A percentile compares a stretch with the other conserved stretches of the same genome.
These are phyloP conservation scores for Odontothrips loti DNA, from an alignment of 2,888 invertebrate genomes.

Conservation along the genomic window DNA sequence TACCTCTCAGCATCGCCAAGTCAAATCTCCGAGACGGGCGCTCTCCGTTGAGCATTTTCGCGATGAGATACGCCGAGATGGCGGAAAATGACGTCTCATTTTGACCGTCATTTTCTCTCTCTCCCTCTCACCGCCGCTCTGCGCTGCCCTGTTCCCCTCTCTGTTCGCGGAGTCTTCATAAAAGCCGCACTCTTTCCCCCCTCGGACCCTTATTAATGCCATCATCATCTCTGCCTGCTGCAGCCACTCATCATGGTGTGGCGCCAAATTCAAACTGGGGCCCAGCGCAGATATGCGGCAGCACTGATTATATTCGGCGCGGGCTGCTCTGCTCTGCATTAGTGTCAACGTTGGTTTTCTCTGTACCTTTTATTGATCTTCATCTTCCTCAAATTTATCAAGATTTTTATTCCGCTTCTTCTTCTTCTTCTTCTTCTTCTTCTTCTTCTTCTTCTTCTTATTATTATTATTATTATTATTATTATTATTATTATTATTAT, in stretches of 20 bases:
- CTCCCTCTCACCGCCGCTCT: neutral
- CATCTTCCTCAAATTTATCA: no score
- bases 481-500: no score
- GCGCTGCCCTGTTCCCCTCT: neutral
- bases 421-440: no score
- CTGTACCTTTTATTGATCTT: no score
- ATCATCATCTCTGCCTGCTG: neutral
- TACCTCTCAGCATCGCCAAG: neutral
- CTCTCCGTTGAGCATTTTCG: neutral
- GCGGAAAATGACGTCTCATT: slow-evolving; percentile 24
- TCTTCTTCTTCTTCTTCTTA: no score
- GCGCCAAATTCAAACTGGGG: no score
- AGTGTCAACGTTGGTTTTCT: no score
- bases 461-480: no score
- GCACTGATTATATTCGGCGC: no score
- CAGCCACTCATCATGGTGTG: neutral
- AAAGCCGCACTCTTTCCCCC: neutral
- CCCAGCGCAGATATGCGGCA: no score
- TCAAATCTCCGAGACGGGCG: slow-evolving; percentile 3
- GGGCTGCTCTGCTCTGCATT: no score
- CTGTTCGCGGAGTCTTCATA: neutral
- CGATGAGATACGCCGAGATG: slow-evolving; percentile 1
- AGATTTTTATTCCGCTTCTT: no score
- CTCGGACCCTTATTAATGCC: neutral
- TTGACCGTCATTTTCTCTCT: slow-evolving; percentile 3